Conservation (phyloP, 2,797 vertebrate species). For the Phataginus tetradactyla region DNA sequence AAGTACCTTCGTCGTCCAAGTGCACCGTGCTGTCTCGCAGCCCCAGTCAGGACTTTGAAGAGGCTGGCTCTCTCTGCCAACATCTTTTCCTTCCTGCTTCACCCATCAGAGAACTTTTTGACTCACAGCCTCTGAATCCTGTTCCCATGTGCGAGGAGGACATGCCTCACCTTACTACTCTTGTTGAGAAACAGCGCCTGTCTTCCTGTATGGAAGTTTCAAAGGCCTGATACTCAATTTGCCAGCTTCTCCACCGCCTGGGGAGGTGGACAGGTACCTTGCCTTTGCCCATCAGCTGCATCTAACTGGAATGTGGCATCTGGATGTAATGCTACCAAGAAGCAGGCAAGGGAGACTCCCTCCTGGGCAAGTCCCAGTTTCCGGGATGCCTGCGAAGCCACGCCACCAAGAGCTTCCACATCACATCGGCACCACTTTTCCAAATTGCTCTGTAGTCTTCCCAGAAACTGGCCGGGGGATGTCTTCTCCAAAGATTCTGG, state of each 20-base stretch:
- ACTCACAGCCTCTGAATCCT: not conserved
- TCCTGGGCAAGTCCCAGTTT: not conserved
- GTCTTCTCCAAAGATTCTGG: not conserved
- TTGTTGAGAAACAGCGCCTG: not conserved
- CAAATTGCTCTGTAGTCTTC: not conserved
- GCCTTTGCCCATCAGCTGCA: not conserved
- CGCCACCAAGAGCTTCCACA: not conserved
- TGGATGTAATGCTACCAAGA: not conserved
- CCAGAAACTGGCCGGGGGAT: not conserved
- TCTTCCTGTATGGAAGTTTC: not conserved
- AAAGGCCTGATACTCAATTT: not conserved
- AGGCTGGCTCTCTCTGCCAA: not conserved
- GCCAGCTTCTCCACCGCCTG: not conserved
- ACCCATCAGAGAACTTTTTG: not conserved
- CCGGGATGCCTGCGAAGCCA: not conserved
- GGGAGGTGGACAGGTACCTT: not conserved
- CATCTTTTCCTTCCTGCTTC: not conserved
- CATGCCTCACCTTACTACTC: not conserved
- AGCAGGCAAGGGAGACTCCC: not conserved
- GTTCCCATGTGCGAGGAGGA: not conserved
- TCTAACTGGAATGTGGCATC: not conserved
- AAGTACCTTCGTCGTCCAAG: not conserved
- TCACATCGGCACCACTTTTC: not conserved
- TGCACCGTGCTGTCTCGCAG: not conserved
- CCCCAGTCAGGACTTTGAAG: not conserved